phyloP scores from a whole-genome alignment of 2,797 vertebrate species.

The Neosilurus hyrtlii region DNA sequence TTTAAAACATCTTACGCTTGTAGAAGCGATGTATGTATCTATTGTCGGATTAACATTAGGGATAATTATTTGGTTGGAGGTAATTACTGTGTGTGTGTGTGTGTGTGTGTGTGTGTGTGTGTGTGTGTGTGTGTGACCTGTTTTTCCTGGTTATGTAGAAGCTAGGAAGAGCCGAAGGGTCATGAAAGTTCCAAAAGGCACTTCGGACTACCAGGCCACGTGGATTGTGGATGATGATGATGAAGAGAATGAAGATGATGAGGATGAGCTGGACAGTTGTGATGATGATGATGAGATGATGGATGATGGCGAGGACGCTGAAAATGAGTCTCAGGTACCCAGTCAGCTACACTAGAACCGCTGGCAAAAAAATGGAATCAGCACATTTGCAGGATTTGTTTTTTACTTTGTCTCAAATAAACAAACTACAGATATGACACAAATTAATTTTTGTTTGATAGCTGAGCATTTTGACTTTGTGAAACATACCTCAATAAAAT shows the following conservation, averaged over 20 bases:
- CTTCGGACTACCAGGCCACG: conserved; percentile 91
- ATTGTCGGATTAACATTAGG: not conserved
- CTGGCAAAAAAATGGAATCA: too few relatives aligned
- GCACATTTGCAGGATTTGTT: too few relatives aligned
- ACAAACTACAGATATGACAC: too few relatives aligned
- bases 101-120: too few relatives aligned
- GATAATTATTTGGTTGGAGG: not conserved
- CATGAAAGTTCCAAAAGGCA: conserved; percentile 91
- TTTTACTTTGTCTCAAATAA: too few relatives aligned
- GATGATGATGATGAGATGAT: conserved; percentile 72
- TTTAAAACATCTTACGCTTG: not conserved
- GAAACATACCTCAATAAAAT: too few relatives aligned
- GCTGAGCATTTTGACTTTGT: too few relatives aligned
- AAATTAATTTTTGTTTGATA: too few relatives aligned
- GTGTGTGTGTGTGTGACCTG: not conserved
- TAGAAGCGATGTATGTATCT: not conserved
- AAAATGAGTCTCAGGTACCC: conserved; percentile 42
- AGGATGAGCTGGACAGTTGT: conserved; percentile 42
- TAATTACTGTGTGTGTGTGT: too few relatives aligned
- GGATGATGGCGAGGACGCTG: conserved; percentile 71
- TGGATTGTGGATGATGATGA: conserved; percentile 82
- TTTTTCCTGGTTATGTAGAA: conserved; percentile 64
- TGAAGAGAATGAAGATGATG: conserved; percentile 55
- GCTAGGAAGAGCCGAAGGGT: conserved; percentile 74
- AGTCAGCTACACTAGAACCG: not conserved